Evolutionary conservation across 2,888 invertebrate species (phyloP).

Genomic region (Sarcophaga carnaria): DNA sequence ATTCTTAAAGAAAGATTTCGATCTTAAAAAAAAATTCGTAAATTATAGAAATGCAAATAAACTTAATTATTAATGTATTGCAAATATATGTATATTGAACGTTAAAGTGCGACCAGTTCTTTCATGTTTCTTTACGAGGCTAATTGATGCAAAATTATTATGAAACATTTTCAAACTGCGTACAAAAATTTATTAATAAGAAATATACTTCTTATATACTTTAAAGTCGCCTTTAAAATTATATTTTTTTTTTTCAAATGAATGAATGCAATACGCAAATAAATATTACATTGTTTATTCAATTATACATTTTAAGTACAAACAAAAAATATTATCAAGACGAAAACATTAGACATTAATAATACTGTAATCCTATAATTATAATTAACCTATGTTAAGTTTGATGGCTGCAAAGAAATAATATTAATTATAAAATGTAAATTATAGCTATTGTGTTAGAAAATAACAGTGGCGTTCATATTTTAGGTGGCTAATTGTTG

Average conservation of each 20-base stretch:
- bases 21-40: background rate
- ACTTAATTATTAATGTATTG: too few species aligned
- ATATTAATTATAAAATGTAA: conserved; percentile 11
- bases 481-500: background rate
- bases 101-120: too few species aligned
- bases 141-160: too few species aligned
- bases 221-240: too few species aligned
- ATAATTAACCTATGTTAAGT: conserved; percentile 24
- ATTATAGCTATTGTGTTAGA: conserved; percentile 4
- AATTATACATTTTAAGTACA: background rate
- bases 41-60: background rate
- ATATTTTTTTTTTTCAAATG: too few species aligned
- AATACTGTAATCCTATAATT: conserved; percentile 42
- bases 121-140: too few species aligned
- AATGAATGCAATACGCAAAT: too few species aligned
- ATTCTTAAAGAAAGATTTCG: background rate
- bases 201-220: too few species aligned
- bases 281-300: too few species aligned
- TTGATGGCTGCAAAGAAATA: conserved; percentile 2
- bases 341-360: conserved; percentile 22
- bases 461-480: conserved; percentile 6
- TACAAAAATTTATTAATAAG: too few species aligned
- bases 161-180: too few species aligned
- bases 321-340: background rate
- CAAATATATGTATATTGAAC: too few species aligned